Percentiles rank a stretch among this genome's conserved stretches.
Conservation (phyloP, 1,140 invertebrate genomes). For the Drosophila seguyi region DNA sequence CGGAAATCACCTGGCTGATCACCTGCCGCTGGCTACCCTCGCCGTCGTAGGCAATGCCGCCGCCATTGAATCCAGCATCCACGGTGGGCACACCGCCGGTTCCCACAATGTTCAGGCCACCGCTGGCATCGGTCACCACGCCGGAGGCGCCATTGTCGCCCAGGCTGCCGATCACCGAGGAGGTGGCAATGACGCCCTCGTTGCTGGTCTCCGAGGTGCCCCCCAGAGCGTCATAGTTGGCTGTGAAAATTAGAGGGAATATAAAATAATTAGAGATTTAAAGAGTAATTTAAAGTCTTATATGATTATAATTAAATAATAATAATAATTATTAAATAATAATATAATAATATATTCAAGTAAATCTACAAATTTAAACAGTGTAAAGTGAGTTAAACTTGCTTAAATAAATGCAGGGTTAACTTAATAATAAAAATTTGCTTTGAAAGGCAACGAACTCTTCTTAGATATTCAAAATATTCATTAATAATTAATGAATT, state of each 20-base stretch:
- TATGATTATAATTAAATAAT: too few relatives aligned
- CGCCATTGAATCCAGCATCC: constrained; percentile 3
- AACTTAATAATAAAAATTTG: background rate
- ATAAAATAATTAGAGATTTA: background rate
- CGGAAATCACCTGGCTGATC: constrained; percentile 22
- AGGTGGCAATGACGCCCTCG: constrained; percentile 71
- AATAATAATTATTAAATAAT: too few relatives aligned
- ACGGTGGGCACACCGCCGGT: constrained; percentile 66
- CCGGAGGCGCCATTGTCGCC: constrained; percentile 70
- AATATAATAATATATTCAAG: too few relatives aligned
- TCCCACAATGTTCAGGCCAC: constrained; percentile 62
- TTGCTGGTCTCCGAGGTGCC: constrained; percentile 64
- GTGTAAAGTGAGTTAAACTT: too few relatives aligned
- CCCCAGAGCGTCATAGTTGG: constrained; percentile 78
- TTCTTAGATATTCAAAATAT: too few relatives aligned
- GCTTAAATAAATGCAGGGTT: too few relatives aligned
- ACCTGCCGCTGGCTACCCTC: constrained; percentile 44
- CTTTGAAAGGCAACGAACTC: background rate
- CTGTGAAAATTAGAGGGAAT: constrained; percentile 20
- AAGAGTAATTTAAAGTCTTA: too few relatives aligned
- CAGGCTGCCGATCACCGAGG: constrained; percentile 75
- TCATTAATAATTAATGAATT: too few relatives aligned
- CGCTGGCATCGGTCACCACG: constrained; percentile 47
- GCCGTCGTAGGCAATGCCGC: constrained; percentile 21
- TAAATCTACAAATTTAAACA: too few relatives aligned